Percentiles rank a stretch among this genome's conserved stretches.
phyloP scores from a whole-genome alignment of 2,888 invertebrate species.

The Pemphredon lugubris region DNA sequence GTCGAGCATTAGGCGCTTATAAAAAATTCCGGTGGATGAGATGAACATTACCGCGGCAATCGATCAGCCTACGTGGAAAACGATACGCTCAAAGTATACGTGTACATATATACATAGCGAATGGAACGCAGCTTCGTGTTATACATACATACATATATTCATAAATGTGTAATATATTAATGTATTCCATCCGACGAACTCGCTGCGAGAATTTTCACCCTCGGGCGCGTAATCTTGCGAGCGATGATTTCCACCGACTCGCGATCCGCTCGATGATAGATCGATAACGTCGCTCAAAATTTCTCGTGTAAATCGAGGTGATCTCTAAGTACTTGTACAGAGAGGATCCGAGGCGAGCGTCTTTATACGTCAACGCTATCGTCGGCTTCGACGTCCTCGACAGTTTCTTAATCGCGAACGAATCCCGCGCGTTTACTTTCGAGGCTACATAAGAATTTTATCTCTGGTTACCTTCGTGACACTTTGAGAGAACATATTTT shows the following conservation, averaged over 20 bases:
- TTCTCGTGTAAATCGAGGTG: too few relatives aligned
- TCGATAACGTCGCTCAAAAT: neutral
- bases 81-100: slow-evolving; percentile 70
- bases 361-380: too few relatives aligned
- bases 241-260: too few relatives aligned
- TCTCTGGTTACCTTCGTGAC: too few relatives aligned
- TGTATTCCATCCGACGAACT: slow-evolving; percentile 25
- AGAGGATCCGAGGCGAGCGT: too few relatives aligned
- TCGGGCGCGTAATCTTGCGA: neutral
- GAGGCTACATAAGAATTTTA: too few relatives aligned
- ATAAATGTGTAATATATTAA: slow-evolving; percentile 51
- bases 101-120: slow-evolving; percentile 58
- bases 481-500: too few relatives aligned
- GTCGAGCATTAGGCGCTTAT: neutral
- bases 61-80: slow-evolving; percentile 62
- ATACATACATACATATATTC: slow-evolving; percentile 20
- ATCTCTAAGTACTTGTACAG: too few relatives aligned
- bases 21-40: slow-evolving; percentile 23
- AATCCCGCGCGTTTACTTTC: too few relatives aligned
- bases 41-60: slow-evolving; percentile 36
- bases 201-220: slow-evolving; percentile 13
- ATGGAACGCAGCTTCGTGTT: slow-evolving; percentile 31
- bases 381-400: too few relatives aligned
- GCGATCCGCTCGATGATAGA: slow-evolving; percentile 16
- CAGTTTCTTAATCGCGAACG: too few relatives aligned